Percentiles rank a stretch among this genome's conserved stretches.
These are phyloP conservation scores for Orthonyx spaldingii DNA, from an alignment of 2,113 vertebrate genomes.

Conservation along the genomic window DNA sequence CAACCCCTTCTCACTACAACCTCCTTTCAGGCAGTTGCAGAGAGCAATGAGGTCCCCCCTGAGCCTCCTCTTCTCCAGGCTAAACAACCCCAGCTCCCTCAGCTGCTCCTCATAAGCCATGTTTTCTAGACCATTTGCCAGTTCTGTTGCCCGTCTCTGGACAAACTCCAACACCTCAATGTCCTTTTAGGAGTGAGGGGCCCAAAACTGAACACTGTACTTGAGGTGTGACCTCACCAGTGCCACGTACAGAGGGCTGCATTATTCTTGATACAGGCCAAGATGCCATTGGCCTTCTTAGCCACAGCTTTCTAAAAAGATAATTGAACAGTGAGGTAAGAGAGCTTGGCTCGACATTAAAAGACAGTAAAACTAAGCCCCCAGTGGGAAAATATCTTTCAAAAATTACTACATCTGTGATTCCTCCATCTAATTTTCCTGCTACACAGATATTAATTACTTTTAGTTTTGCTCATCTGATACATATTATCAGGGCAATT, in stretches of 20 bases:
- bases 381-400: neutral
- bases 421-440: neutral
- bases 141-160: neutral
- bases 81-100: no score
- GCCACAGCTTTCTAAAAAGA: neutral
- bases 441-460: neutral
- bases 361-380: neutral
- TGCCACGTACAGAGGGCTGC: neutral
- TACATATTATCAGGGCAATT: neutral
- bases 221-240: neutral
- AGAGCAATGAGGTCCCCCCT: rapidly evolving
- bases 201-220: neutral
- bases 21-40: neutral
- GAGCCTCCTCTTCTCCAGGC: neutral
- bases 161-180: no score
- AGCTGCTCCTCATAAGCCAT: neutral
- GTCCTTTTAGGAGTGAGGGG: neutral
- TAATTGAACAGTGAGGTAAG: neutral
- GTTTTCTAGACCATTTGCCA: neutral
- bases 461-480: neutral
- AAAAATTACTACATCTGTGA: neutral
- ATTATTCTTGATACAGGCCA: neutral
- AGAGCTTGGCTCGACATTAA: rapidly evolving
- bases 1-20: neutral
- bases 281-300: neutral